Evolutionary conservation across 2,113 vertebrate species (phyloP).

Genomic region (Coryphaenoides rupestris): DNA sequence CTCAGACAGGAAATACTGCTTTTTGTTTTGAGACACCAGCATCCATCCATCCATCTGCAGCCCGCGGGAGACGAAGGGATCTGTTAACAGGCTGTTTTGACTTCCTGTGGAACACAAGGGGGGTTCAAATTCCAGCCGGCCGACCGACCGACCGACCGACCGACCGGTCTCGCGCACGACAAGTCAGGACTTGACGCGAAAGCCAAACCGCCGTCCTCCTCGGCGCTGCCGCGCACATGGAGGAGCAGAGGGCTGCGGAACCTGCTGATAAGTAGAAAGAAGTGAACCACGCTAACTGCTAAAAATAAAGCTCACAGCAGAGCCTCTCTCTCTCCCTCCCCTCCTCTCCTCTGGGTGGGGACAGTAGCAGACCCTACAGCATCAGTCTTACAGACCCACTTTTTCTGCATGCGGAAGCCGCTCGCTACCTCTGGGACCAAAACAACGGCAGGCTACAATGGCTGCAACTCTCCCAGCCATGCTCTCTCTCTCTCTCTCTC

Average conservation of each 20-base stretch:
- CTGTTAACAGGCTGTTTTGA: conserved; percentile 55
- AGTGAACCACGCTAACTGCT: conserved; percentile 48
- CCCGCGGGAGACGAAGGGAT: conserved; percentile 29
- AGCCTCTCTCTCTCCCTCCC: conserved; percentile 26
- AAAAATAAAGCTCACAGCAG: conserved; percentile 65
- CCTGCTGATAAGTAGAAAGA: conserved; percentile 55
- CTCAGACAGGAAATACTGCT: conserved; percentile 53
- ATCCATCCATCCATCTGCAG: conserved; percentile 37
- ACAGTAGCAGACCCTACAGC: conserved; percentile 54
- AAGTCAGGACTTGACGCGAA: conserved; percentile 30
- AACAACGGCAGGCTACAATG: no score
- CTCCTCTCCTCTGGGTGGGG: conserved; percentile 51
- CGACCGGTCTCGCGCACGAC: conserved; percentile 26
- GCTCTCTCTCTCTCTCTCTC: no score
- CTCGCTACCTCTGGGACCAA: conserved; percentile 7
- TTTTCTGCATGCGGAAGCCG: conserved; percentile 60
- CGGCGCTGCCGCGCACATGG: neutral
- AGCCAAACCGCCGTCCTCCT: no score
- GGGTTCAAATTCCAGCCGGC: conserved; percentile 58
- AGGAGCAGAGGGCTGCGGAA: conserved; percentile 14
- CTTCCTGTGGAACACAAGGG: conserved; percentile 34
- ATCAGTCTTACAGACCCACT: conserved; percentile 70
- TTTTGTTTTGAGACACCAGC: conserved; percentile 28
- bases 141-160: no score
- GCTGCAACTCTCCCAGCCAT: no score